Percentiles rank a stretch among this genome's conserved stretches.
These are phyloP conservation scores for Darevskia nairensis DNA, from an alignment of 2,797 vertebrate species.

Conservation along the genomic window DNA sequence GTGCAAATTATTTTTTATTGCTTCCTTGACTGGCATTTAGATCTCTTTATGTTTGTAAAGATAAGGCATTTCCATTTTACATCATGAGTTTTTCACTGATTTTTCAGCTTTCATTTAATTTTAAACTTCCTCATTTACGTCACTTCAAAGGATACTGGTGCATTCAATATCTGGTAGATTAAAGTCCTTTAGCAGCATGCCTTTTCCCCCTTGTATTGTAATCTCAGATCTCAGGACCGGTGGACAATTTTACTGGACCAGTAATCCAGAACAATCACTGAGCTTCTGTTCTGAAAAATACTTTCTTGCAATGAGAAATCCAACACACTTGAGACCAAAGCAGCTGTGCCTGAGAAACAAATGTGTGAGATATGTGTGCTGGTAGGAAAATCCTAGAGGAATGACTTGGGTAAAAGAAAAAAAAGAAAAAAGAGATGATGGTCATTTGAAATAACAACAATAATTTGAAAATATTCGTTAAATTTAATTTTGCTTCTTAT, in stretches of 20 bases:
- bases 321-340: constrained; percentile 6
- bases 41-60: background rate
- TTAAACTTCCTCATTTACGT: background rate
- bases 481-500: constrained; percentile 56
- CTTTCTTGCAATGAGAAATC: background rate
- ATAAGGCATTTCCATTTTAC: background rate
- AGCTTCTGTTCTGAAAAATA: constrained; percentile 31
- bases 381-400: constrained; percentile 25
- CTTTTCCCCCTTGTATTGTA: background rate
- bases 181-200: background rate
- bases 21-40: background rate
- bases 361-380: constrained; percentile 35
- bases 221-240: constrained; percentile 23
- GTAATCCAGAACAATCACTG: constrained; percentile 45
- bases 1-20: background rate
- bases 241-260: constrained; percentile 35
- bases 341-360: constrained; percentile 40
- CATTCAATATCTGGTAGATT: background rate
- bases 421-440: background rate
- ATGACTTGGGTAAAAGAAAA: constrained; percentile 31
- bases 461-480: constrained; percentile 51
- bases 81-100: constrained; percentile 17
- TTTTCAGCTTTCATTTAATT: constrained; percentile 23
- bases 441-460: constrained; percentile 61
- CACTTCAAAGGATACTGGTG: constrained; percentile 17